These are phyloP conservation scores for Palythoa grandis DNA, from an alignment of 92 coral and sea anemone species.

Conservation along the genomic window DNA sequence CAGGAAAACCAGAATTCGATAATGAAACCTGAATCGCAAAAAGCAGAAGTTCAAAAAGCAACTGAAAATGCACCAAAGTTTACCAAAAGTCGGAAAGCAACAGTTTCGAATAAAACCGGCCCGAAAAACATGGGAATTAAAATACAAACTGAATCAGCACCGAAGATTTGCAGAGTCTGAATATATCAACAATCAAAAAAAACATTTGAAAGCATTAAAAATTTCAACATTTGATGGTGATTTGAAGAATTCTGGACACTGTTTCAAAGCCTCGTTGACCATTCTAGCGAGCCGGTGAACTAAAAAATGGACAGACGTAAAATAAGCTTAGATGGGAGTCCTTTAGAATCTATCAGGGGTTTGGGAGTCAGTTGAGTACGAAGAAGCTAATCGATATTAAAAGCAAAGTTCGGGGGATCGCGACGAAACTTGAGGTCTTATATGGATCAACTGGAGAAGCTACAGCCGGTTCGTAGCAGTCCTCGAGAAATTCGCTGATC, in stretches of 20 bases:
- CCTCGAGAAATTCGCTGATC: slow-evolving; percentile 19
- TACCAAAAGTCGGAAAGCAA: too few species aligned
- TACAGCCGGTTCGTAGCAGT: slow-evolving; percentile 40
- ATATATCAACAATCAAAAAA: slow-evolving; percentile 6
- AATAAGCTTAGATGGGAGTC: slow-evolving; percentile 59
- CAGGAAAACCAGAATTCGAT: too few species aligned
- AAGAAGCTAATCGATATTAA: slow-evolving; percentile 49
- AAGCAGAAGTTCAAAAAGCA: slow-evolving; percentile 51
- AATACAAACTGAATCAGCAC: too few species aligned
- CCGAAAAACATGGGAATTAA: too few species aligned
- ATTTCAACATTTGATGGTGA: slow-evolving; percentile 56
- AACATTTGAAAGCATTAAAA: slow-evolving; percentile 46
- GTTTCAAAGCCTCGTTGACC: slow-evolving; percentile 67
- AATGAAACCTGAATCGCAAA: slow-evolving; percentile 34
- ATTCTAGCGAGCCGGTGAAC: slow-evolving; percentile 55
- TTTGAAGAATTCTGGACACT: slow-evolving; percentile 71
- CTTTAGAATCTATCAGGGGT: too few species aligned
- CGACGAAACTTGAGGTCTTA: slow-evolving; percentile 45
- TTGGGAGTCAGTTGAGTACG: too few species aligned
- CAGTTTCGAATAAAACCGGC: too few species aligned
- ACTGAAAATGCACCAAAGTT: slow-evolving; percentile 46
- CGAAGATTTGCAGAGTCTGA: slow-evolving; percentile 5
- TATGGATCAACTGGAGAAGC: too few species aligned
- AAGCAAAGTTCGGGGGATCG: slow-evolving; percentile 63
- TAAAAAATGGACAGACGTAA: slow-evolving; percentile 68